Base-by-base conservation (phyloP, 2,888 invertebrate species). In the Oscheius myriophilus region DNA sequence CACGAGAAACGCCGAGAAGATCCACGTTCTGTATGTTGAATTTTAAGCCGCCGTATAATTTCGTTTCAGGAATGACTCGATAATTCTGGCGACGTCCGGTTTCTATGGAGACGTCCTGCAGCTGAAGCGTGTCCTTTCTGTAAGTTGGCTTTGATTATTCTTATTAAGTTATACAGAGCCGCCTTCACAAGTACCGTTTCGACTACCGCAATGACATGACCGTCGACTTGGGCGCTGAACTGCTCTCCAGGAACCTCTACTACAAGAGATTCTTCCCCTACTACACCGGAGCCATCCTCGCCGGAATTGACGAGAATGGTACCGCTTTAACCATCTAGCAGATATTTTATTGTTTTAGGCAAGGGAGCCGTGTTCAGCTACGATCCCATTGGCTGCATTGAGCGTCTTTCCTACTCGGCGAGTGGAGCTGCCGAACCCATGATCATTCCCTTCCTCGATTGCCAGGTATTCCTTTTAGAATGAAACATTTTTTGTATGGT, bases 101-200 rank as follows among this genome's bases (percentile, higher is more conserved):
- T 98, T 97, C 88, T 96, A 97, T 93, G 96, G 96, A 85, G 98
- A 98, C 88, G 93, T 94, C 4, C 89, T 96, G 21, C 94, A 96
- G 0, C 89, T 98, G 57, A 94, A 94, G 12, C 79, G 82, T 39
- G 76, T 86, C 46, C 81, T 85, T 41, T 73, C 79, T 69, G 82
- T 84, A 39, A 42, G 59, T 69, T 68, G 26, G 12, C 45, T 43
- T 1, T 66, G 67, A 71, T 33, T 41, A 25, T 25, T 49, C 11
- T 23, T 21, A 23, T 67, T 39, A 16, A 1, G 12, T 1, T 55
- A 51, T 80, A 57, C 52, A 84, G 81, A 70, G 80, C 21, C 82
- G 84, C 69, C 82, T 86, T 25, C 86, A 92, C 91, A 95, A 96
- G 92, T 96, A 95, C 86, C 91, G 92, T 78, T 89, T 88, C 79